Percentiles rank a stretch among this genome's conserved stretches.
Evolutionary conservation across 2,888 invertebrate genomes (phyloP).

Genomic region (Pachycephus smyrnensis): DNA sequence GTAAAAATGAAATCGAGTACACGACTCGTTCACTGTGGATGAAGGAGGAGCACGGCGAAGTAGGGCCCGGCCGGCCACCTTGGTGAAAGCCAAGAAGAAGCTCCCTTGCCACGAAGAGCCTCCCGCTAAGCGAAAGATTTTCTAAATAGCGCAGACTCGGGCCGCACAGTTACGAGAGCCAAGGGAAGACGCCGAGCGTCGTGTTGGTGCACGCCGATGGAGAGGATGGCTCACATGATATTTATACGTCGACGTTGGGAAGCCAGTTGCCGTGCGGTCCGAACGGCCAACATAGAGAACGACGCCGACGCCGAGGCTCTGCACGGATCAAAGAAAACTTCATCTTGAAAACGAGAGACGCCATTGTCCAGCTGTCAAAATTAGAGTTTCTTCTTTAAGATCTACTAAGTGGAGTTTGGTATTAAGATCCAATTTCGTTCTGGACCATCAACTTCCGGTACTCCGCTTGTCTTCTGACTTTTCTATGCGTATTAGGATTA

Average conservation of each 20-base stretch:
- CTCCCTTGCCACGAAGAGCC: constrained; percentile 46
- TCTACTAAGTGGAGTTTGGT: background rate
- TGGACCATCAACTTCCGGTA: background rate
- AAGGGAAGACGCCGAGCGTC: background rate
- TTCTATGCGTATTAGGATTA: background rate
- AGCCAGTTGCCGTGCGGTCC: constrained; percentile 23
- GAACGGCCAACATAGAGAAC: background rate
- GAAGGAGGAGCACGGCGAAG: constrained; percentile 11
- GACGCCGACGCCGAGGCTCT: background rate
- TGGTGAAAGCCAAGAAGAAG: constrained; percentile 49
- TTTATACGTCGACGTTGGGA: constrained; percentile 47
- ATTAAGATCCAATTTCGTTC: background rate
- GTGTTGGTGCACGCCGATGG: constrained; percentile 6
- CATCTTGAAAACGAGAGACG: background rate
- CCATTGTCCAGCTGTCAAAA: background rate
- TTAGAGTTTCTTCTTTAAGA: background rate
- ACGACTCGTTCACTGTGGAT: constrained; percentile 34
- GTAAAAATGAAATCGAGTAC: background rate
- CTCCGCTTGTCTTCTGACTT: background rate
- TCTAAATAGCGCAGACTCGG: constrained; percentile 52
- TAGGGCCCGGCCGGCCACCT: constrained; percentile 32
- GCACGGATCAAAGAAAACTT: background rate
- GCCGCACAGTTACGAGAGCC: constrained; percentile 18
- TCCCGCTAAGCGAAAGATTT: constrained; percentile 54
- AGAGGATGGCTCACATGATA: constrained; percentile 45